Conservation (phyloP, 2,797 vertebrate species). For the Vultur gryphus region DNA sequence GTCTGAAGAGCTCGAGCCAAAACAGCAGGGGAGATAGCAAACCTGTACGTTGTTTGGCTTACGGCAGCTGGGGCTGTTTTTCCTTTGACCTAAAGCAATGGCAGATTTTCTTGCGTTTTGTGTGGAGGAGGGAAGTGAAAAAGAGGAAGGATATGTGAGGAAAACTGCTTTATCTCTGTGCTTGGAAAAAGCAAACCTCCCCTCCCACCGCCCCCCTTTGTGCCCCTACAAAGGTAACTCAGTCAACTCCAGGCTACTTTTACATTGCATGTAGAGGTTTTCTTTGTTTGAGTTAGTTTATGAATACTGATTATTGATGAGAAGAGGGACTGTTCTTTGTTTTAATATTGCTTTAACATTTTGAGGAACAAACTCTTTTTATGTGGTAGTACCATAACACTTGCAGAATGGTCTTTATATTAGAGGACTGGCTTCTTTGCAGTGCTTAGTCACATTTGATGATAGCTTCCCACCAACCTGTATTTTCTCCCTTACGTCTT, state of each 20-base stretch:
- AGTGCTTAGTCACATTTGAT: not conserved
- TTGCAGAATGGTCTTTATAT: not conserved
- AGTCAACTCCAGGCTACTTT: not conserved
- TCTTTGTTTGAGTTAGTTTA: not conserved
- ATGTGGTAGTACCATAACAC: not conserved
- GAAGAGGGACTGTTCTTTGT: not conserved
- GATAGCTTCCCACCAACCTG: not conserved
- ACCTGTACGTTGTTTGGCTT: slow-evolving; percentile 65
- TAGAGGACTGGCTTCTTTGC: not conserved
- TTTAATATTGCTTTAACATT: not conserved
- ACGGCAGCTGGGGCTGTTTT: slow-evolving; percentile 66
- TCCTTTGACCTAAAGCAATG: slow-evolving; percentile 66
- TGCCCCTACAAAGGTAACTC: not conserved
- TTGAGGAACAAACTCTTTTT: not conserved
- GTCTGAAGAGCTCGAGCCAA: slow-evolving; percentile 65
- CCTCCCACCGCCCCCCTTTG: not conserved
- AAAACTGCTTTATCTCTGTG: not conserved
- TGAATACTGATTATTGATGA: not conserved
- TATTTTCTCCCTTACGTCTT: not conserved
- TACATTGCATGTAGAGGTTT: not conserved
- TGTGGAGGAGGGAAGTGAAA: not conserved
- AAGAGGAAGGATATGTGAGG: not conserved
- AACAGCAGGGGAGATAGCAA: slow-evolving; percentile 68
- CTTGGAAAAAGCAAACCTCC: not conserved
- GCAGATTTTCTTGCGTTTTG: slow-evolving; percentile 49